Evolutionary conservation across 2,888 invertebrate species (phyloP).

Genomic region (Parochlus steinenii): DNA sequence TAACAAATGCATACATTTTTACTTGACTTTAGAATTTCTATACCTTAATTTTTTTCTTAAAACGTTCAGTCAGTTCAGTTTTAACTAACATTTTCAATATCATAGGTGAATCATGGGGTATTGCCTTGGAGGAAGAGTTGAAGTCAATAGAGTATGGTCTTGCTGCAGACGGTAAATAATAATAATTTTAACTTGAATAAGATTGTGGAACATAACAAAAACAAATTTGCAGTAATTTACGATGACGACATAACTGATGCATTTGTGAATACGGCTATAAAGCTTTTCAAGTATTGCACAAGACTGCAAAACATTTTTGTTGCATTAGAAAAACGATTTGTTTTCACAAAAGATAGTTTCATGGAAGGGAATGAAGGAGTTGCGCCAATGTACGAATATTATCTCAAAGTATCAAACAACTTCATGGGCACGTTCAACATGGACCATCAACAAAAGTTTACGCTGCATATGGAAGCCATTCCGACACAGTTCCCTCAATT

Average conservation of each 20-base stretch:
- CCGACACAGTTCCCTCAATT: constrained; percentile 60
- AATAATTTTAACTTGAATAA: constrained; percentile 6
- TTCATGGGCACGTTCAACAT: neutral
- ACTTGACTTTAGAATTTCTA: too few species aligned
- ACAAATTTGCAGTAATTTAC: constrained; percentile 54
- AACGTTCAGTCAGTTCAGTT: too few species aligned
- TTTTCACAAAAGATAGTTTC: constrained; percentile 66
- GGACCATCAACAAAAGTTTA: constrained; percentile 21
- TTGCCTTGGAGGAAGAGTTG: constrained; percentile 36
- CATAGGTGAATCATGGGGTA: constrained; percentile 37
- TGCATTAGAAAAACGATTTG: constrained; percentile 72
- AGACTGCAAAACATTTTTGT: constrained; percentile 35
- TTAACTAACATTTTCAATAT: too few species aligned
- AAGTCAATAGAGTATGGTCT: constrained; percentile 46
- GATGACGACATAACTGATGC: constrained; percentile 66
- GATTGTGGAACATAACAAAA: constrained; percentile 11
- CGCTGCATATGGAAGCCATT: constrained; percentile 40
- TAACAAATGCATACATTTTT: too few species aligned
- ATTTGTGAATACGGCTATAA: constrained; percentile 54
- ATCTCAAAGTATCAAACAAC: constrained; percentile 37
- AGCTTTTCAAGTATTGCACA: constrained; percentile 40
- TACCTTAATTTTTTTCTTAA: too few species aligned
- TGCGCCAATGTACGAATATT: constrained; percentile 80
- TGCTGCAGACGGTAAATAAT: constrained; percentile 61
- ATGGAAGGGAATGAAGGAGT: too few species aligned